phyloP scores from a whole-genome alignment of 2,888 invertebrate genomes.

The Chymomyza fuscimana region DNA sequence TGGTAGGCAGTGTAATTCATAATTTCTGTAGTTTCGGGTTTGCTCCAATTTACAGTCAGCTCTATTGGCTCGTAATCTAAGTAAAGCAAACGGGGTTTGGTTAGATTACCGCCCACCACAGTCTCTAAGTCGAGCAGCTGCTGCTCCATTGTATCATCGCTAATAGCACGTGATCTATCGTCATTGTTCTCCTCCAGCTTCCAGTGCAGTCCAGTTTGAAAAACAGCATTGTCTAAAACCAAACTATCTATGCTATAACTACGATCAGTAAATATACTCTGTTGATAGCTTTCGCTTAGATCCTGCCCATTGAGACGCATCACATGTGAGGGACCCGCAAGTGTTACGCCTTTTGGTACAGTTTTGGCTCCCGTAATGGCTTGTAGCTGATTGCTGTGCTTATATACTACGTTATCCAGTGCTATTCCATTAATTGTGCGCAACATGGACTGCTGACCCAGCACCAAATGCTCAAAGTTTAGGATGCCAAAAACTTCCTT shows the following conservation, averaged over 20 bases:
- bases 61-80: constrained; percentile 62
- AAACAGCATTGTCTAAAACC: constrained; percentile 60
- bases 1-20: constrained; percentile 33
- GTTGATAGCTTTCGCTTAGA: constrained; percentile 64
- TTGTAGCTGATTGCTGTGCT: constrained; percentile 58
- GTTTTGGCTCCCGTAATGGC: constrained; percentile 63
- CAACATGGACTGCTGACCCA: constrained; percentile 56
- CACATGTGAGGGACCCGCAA: constrained; percentile 70
- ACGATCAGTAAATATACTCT: constrained; percentile 63
- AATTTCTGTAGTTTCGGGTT: constrained; percentile 21
- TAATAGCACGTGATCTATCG: constrained; percentile 5
- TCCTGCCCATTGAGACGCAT: constrained; percentile 64
- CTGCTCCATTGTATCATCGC: background rate
- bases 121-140: constrained; percentile 25
- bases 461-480: constrained; percentile 67
- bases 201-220: constrained; percentile 58
- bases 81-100: constrained; percentile 55
- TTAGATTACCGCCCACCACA: background rate
- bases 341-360: constrained; percentile 54
- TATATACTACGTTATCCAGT: constrained; percentile 63
- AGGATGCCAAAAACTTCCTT: constrained; percentile 72
- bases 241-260: constrained; percentile 71
- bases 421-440: constrained; percentile 71
- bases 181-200: background rate
- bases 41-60: constrained; percentile 47